A percentile compares a stretch with the other conserved stretches of the same genome.
Conservation (phyloP, 2,797 vertebrate genomes). For the Erithacus rubecula region DNA sequence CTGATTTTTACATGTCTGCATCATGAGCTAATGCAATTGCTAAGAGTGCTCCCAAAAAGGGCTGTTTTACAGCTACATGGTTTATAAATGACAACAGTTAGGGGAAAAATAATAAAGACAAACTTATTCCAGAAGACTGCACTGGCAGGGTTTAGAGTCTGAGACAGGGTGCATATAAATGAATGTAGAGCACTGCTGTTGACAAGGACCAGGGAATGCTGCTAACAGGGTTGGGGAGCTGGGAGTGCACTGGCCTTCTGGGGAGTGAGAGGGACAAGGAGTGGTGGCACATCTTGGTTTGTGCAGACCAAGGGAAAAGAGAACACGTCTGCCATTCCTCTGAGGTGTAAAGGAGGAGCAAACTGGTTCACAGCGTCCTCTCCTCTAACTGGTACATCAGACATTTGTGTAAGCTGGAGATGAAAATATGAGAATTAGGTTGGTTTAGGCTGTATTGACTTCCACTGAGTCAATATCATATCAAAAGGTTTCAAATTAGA, state of each 20-base stretch:
- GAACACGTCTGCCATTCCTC: accelerated
- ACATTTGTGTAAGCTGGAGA: background rate
- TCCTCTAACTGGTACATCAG: background rate
- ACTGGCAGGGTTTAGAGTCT: background rate
- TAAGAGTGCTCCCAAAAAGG: background rate
- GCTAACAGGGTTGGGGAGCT: background rate
- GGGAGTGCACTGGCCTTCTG: background rate
- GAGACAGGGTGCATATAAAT: background rate
- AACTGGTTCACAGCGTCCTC: background rate
- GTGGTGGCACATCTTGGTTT: background rate
- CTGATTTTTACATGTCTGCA: background rate
- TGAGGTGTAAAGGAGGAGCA: background rate
- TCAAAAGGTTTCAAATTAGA: background rate
- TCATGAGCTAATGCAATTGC: background rate
- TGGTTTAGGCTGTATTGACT: background rate
- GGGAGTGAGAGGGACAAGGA: no score
- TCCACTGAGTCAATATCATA: background rate
- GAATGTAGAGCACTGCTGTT: background rate
- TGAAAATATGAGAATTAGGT: background rate
- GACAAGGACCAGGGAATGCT: background rate
- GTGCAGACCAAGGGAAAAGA: background rate
- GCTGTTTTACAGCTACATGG: background rate
- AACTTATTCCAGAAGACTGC: background rate
- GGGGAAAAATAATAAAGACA: background rate
- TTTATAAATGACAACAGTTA: background rate